Base-by-base conservation (phyloP, 2,113 vertebrate genomes). In the Chloroceryle aenea region DNA sequence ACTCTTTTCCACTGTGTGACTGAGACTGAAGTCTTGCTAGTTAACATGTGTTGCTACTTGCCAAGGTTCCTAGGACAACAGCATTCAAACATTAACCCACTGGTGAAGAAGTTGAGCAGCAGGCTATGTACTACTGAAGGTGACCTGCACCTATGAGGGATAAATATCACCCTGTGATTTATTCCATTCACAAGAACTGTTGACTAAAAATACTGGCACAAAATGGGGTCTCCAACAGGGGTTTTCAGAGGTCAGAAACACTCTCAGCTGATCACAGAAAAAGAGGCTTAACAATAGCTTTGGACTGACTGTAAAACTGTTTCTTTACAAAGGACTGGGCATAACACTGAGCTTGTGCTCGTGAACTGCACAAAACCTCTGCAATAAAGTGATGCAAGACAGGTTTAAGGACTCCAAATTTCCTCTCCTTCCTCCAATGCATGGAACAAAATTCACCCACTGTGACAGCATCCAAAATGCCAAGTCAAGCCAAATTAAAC, bases 41-140 rank as follows among this genome's bases (percentile, higher is more conserved):
- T 25, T 77, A 80, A 34, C 3, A n/a, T n/a, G 40, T 48, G 68
- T 68, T 94, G 56, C 56, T 59, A 29, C 71, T 81, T 87, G 76
- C 73, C 86, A 78, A 86, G 69, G 86, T 91, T 92, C 88, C 64
- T 87, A 73, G 66, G 93, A 79, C 43, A 89, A n/a, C 40, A 78
- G 7, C 32, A 67, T 36, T 75, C 67, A 92, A 91, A 63, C 45
- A 26, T 36, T 26, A 79, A 68, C 40, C 9, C 48, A 36, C 14
- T 16, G 43, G 16, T 58, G 56, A 59, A 79, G 82, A 76, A 56
- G 64, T 21, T n/a, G 64, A 62, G 50, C 32, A 89, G 26, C 78
- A 68, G 52, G 16, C 29, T 94, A 50, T 11, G 4, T 14, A 8
- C 38, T 58, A 50, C 59, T 81, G 56, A 85, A 78, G 64, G 61